A percentile compares a stretch with the other conserved stretches of the same genome.
phyloP scores from a whole-genome alignment of 2,888 invertebrate species.

The Zonitis immaculata region DNA sequence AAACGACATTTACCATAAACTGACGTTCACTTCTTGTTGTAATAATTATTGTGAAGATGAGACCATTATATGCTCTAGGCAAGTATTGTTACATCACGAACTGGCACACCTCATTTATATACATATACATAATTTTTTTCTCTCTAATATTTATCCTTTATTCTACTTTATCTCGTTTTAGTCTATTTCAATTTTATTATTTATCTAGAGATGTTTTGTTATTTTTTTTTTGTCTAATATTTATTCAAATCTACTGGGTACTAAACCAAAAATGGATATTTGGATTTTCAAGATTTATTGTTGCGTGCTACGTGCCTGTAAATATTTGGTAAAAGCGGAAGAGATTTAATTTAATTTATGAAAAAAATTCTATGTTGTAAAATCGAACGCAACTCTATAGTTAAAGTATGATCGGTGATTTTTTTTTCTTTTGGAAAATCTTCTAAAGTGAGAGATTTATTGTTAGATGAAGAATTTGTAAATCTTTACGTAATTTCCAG shows the following conservation, averaged over 20 bases:
- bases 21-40: constrained; percentile 16
- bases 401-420: too few relatives aligned
- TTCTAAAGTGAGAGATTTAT: too few relatives aligned
- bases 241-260: not conserved
- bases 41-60: constrained; percentile 19
- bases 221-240: not conserved
- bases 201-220: too few relatives aligned
- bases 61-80: constrained; percentile 19
- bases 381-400: too few relatives aligned
- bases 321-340: too few relatives aligned
- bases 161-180: not conserved
- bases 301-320: not conserved
- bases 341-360: too few relatives aligned
- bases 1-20: constrained; percentile 20
- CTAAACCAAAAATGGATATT: not conserved
- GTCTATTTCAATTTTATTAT: too few relatives aligned
- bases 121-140: constrained; percentile 4
- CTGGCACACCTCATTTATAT: constrained; percentile 16
- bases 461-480: too few relatives aligned
- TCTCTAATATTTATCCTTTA: not conserved
- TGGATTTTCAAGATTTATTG: not conserved
- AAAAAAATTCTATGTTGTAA: too few relatives aligned
- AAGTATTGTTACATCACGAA: constrained; percentile 20
- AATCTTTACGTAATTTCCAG: too few relatives aligned
- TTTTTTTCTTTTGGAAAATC: too few relatives aligned